Percentiles rank a stretch among this genome's conserved stretches.
phyloP scores from a whole-genome alignment of 2,113 vertebrate genomes.

The Acrocephalus arundinaceus region DNA sequence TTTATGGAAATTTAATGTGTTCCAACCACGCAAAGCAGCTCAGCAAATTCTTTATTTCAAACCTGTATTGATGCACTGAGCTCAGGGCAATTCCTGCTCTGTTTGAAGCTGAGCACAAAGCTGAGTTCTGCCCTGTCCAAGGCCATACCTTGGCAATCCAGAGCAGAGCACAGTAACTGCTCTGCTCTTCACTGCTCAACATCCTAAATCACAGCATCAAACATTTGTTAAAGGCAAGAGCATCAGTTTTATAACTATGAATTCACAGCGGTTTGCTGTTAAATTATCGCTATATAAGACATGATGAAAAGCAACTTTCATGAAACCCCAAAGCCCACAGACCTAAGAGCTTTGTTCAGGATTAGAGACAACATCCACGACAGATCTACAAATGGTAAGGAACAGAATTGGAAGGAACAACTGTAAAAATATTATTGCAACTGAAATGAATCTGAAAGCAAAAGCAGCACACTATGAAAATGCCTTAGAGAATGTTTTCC shows the following conservation, averaged over 20 bases:
- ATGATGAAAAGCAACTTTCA: not conserved
- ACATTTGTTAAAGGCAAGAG: not conserved
- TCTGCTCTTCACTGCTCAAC: not conserved
- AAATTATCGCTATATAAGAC: not conserved
- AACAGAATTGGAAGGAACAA: not conserved
- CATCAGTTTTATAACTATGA: not conserved
- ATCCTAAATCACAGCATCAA: not conserved
- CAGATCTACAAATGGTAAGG: not conserved
- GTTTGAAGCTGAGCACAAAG: not conserved
- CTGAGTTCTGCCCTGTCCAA: not conserved
- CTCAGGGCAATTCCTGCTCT: not conserved
- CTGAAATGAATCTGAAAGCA: not conserved
- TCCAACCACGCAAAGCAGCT: not conserved
- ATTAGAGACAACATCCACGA: conserved; percentile 6
- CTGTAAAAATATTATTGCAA: conserved; percentile 29
- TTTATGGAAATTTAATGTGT: not conserved
- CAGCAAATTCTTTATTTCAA: not conserved
- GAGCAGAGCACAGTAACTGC: not conserved
- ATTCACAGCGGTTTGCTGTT: not conserved
- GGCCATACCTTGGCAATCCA: not conserved
- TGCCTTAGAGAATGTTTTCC: not conserved
- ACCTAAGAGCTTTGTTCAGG: conserved; percentile 17
- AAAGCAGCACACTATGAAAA: not conserved
- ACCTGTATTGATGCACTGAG: accelerated
- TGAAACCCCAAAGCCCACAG: not conserved